A percentile compares a stretch with the other conserved stretches of the same genome.
These are phyloP conservation scores for Galeopsomyia nigrocyanea DNA, from an alignment of 2,888 invertebrate genomes.

Conservation along the genomic window DNA sequence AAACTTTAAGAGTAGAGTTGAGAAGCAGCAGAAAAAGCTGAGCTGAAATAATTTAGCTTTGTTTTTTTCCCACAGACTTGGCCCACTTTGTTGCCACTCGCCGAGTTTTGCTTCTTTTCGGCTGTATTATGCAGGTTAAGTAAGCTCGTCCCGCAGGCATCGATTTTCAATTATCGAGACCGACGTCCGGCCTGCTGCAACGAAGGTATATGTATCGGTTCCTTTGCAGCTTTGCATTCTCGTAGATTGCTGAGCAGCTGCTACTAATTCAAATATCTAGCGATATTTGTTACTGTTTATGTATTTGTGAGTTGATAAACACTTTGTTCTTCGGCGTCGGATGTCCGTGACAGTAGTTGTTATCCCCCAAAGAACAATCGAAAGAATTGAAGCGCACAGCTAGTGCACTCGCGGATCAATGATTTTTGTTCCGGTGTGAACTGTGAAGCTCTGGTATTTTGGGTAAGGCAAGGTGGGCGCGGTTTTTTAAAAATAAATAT, in stretches of 20 bases:
- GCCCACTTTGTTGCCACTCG: conserved; percentile 21
- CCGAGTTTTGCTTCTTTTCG: conserved; percentile 7
- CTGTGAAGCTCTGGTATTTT: conserved; percentile 2
- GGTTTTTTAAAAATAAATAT: not conserved
- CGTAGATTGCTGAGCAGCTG: no score
- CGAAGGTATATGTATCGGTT: not conserved
- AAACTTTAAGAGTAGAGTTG: conserved; percentile 34
- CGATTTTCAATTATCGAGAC: conserved; percentile 45
- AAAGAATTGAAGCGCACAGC: no score
- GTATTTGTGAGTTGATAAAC: no score
- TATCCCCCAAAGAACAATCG: no score
- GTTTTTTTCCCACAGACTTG: not conserved
- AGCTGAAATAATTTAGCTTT: no score
- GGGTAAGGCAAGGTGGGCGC: no score
- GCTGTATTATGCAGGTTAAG: conserved; percentile 31
- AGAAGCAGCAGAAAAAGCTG: no score
- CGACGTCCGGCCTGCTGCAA: not conserved
- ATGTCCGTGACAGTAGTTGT: no score
- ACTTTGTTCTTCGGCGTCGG: no score
- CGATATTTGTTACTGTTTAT: no score
- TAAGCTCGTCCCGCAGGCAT: conserved; percentile 22
- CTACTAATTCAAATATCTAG: no score
- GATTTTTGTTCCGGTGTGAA: conserved; percentile 5
- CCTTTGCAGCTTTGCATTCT: conserved; percentile 7
- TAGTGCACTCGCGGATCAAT: not conserved